A percentile compares a stretch with the other conserved stretches of the same genome.
Conservation (phyloP, 2,797 vertebrate species). For the Euthynnus affinis region DNA sequence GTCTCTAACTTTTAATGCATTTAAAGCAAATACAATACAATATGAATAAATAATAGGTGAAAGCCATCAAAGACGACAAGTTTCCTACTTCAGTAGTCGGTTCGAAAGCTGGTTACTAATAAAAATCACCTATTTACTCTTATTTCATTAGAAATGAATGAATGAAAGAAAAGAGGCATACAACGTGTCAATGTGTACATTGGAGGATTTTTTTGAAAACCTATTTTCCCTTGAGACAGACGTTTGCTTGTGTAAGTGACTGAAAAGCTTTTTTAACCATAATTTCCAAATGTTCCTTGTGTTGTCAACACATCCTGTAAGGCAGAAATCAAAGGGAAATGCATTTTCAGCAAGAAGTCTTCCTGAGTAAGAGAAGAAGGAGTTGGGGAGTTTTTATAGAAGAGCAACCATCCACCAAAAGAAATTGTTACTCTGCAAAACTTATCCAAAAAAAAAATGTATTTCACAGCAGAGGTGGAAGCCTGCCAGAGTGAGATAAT, state of each 20-base stretch:
- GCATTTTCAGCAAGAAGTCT: background rate
- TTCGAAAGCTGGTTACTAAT: background rate
- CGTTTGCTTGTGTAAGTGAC: background rate
- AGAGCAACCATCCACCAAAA: background rate
- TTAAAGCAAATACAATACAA: too few relatives aligned
- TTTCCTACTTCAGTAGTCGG: too few relatives aligned
- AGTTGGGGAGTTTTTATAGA: slow-evolving; percentile 2
- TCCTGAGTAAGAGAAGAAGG: background rate
- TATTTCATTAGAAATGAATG: background rate
- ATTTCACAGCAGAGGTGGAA: slow-evolving; percentile 4
- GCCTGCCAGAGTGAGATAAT: slow-evolving; percentile 33
- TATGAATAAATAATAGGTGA: too few relatives aligned
- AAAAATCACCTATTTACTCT: background rate
- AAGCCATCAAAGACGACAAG: too few relatives aligned
- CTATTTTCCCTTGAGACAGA: background rate
- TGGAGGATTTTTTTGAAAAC: background rate
- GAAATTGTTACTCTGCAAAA: background rate
- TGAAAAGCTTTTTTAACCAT: background rate
- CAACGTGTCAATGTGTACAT: background rate
- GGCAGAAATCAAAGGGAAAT: background rate
- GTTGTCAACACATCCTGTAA: background rate
- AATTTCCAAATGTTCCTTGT: background rate
- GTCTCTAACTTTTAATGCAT: too few relatives aligned
- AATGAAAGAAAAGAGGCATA: background rate
- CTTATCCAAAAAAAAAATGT: background rate